Percentiles rank a stretch among this genome's conserved stretches.
Conservation (phyloP, 92 coral and sea anemone species). For the Nematostella vectensis region DNA sequence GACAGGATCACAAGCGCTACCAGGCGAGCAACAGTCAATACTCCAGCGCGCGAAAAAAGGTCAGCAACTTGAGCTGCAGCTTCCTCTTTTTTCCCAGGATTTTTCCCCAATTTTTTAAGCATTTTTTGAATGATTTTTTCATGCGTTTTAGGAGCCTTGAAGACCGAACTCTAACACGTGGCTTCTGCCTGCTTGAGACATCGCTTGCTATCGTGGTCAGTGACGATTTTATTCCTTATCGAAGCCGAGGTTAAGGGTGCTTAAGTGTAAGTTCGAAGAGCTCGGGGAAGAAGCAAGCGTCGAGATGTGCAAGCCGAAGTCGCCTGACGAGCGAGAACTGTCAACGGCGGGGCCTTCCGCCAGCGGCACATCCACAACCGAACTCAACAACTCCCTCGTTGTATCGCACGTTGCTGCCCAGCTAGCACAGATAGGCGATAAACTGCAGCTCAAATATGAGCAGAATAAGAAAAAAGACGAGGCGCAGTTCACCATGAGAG, state of each 20-base stretch:
- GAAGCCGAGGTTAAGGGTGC: not conserved
- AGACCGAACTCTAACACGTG: not conserved
- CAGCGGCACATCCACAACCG: constrained; percentile 24
- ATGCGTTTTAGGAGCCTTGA: not conserved
- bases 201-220: not conserved
- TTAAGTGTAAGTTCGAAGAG: too few species aligned
- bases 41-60: not conserved
- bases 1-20: constrained; percentile 4
- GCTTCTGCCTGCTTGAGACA: not conserved
- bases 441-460: constrained; percentile 60
- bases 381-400: constrained; percentile 33
- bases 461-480: constrained; percentile 42
- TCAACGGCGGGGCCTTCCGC: constrained; percentile 22
- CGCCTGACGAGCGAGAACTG: constrained; percentile 22
- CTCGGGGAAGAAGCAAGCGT: too few species aligned
- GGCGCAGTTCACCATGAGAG: constrained; percentile 43
- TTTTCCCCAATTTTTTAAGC: not conserved
- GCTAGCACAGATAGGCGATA: constrained; percentile 80
- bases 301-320: constrained; percentile 54
- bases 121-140: not conserved
- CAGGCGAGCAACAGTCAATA: not conserved
- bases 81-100: not conserved
- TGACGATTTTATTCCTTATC: not conserved
- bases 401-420: constrained; percentile 72
- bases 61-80: not conserved